A percentile compares a stretch with the other conserved stretches of the same genome.
Evolutionary conservation across 1,140 invertebrate genomes (phyloP).

Genomic region (Caenorhabditis brenneri): DNA sequence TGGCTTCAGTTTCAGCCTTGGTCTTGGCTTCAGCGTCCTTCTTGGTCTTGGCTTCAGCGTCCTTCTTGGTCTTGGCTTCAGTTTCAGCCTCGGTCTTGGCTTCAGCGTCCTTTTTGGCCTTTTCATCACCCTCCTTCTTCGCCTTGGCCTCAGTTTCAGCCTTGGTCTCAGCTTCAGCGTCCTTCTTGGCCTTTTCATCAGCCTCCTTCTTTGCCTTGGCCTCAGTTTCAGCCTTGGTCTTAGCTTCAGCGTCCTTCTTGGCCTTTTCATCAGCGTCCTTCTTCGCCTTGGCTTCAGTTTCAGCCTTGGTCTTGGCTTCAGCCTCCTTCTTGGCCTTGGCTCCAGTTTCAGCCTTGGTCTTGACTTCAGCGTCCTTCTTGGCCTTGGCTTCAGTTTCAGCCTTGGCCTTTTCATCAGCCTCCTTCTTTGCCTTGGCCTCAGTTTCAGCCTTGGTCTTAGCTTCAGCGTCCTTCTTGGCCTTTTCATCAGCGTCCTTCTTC

Average conservation of each 20-base stretch:
- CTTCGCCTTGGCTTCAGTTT: neutral
- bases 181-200: neutral
- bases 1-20: neutral
- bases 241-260: neutral
- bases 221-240: neutral
- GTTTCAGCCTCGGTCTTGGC: neutral
- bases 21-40: neutral
- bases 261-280: neutral
- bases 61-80: neutral
- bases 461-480: neutral
- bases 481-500: neutral
- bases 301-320: neutral
- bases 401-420: neutral
- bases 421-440: neutral
- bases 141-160: neutral
- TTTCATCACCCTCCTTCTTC: neutral
- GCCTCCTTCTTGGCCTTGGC: neutral
- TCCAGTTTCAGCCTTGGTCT: neutral
- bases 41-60: neutral
- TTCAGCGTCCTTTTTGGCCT: conserved; percentile 7
- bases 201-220: neutral
- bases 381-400: neutral
- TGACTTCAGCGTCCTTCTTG: neutral
- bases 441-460: neutral
- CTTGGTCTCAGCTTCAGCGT: neutral